A percentile compares a stretch with the other conserved stretches of the same genome.
Evolutionary conservation across 1,140 invertebrate genomes (phyloP).

Genomic region (Dryas iulia): DNA sequence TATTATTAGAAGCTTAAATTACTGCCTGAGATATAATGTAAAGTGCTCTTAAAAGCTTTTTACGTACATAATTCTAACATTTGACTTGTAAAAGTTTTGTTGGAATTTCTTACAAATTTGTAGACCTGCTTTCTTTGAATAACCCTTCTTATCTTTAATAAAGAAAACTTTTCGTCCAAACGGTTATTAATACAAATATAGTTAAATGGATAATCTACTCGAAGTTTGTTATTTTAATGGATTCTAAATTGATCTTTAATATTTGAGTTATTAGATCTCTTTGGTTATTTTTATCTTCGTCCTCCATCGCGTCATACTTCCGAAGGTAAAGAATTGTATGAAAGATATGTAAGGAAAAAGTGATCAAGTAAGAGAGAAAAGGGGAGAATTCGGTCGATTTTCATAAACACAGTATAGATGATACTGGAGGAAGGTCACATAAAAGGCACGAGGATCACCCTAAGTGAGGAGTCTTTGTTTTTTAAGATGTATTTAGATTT

Average conservation of each 20-base stretch:
- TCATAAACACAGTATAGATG: no score
- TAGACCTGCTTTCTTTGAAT: constrained; percentile 14
- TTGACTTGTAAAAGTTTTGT: constrained; percentile 20
- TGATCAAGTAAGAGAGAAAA: no score
- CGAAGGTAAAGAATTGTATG: no score
- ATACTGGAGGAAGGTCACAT: no score
- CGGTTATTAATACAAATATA: constrained; percentile 11
- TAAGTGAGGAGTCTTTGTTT: no score
- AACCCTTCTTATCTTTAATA: constrained; percentile 20
- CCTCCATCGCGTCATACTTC: not conserved
- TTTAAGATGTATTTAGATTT: no score
- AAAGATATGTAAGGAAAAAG: no score
- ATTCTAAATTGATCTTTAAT: not conserved
- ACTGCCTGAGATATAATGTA: not conserved
- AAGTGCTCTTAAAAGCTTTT: constrained; percentile 37
- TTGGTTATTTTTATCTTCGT: not conserved
- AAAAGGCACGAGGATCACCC: no score
- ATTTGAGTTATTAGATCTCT: not conserved
- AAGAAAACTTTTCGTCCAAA: constrained; percentile 9
- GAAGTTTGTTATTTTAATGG: constrained; percentile 1
- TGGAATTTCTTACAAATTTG: constrained; percentile 20
- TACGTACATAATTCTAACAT: constrained; percentile 20
- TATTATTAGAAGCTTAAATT: not conserved
- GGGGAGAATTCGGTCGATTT: no score
- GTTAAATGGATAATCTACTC: constrained; percentile 10